Evolutionary conservation across 2,888 invertebrate genomes (phyloP), one percentile per base, ranked within the genome.

Genomic region (Pristionchus exspectatus): DNA sequence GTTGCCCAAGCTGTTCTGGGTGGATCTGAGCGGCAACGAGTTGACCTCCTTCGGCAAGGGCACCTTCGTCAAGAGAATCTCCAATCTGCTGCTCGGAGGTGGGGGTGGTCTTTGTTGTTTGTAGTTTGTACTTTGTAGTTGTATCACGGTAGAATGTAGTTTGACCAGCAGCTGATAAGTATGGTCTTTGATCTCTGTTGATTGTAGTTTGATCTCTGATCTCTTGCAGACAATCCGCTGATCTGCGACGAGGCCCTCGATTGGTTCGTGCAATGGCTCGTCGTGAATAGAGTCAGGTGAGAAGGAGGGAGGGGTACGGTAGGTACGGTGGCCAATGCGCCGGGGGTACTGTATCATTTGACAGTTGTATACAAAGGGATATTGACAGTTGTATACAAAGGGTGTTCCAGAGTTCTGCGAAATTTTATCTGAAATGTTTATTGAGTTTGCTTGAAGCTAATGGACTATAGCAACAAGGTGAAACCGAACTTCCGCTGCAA

Each of bases 11-110:
- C 92, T 95, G 14, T 94, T 93, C 91, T 94, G 94, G 93, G 90
- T 95, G 77, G 94, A 95, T 89, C 87, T 95, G 27, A 92, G 93
- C n/a, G 90, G 93, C 90, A 95, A 95, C 90, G 63, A 89, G 74
- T 88, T 95, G 21, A n/a, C 89, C 14, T 90, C 91, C 12, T 92
- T 95, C 83, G 91, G 91, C 54, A 44, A 91, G n/a, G 93, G 92
- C 44, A 91, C 93, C 1, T 95, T 95, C 91, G 90, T 86, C n/a
- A 88, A 88, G 72, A 92, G 92, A 89, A 91, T 95, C 38, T 92
- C 92, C 74, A 95, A 93, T 63, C 92, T 94, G 50, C 86, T 95
- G 7, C 85, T 95, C 21, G 91, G 94, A 81, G 94, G 94, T 93
- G 90, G 63, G 21, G 1, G 16, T 83, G 30, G 9, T 27, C 50